Evolutionary conservation across 2,113 vertebrate species (phyloP).

Genomic region (Phrynosoma platyrhinos): DNA sequence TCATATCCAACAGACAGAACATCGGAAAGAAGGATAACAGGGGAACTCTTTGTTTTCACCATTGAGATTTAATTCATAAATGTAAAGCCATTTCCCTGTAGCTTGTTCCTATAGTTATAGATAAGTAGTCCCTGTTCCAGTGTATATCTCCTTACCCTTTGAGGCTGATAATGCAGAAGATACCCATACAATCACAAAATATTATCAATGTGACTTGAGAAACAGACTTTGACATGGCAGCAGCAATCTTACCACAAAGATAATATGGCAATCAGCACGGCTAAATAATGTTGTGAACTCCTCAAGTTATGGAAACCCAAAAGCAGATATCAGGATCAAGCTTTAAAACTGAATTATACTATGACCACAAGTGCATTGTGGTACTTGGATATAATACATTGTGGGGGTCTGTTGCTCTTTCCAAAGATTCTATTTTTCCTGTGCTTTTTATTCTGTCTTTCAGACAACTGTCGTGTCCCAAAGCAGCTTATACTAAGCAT

Average conservation of each 20-base stretch:
- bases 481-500: no score
- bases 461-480: no score
- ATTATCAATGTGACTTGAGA: not conserved
- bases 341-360: not conserved
- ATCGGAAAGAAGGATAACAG: not conserved
- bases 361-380: not conserved
- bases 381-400: not conserved
- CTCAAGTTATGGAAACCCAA: not conserved
- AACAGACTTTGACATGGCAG: not conserved
- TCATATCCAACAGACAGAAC: not conserved
- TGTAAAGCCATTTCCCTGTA: not conserved
- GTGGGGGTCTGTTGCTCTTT: not conserved
- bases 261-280: not conserved
- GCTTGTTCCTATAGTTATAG: not conserved
- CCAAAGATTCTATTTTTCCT: not conserved
- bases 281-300: not conserved
- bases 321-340: not conserved
- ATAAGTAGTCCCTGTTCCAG: not conserved
- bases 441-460: no score
- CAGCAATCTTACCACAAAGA: not conserved
- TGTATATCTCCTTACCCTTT: not conserved
- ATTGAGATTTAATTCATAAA: not conserved
- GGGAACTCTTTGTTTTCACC: not conserved
- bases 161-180: not conserved
- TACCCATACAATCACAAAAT: not conserved